Conservation (phyloP, 2,797 vertebrate genomes). For the Eulemur coronatus region DNA sequence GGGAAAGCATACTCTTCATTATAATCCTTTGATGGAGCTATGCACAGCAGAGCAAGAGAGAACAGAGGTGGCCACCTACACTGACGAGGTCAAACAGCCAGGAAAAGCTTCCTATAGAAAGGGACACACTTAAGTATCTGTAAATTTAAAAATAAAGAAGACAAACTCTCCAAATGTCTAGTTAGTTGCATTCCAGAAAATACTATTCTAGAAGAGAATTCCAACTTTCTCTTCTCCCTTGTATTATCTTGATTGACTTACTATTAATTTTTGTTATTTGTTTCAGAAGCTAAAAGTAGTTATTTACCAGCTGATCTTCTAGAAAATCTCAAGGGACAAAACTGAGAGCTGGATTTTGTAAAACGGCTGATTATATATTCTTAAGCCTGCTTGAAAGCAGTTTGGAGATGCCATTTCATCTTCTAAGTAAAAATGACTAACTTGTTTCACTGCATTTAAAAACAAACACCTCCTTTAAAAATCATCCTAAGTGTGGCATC, state of each 20-base stretch:
- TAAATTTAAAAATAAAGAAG: background rate
- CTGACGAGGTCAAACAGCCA: background rate
- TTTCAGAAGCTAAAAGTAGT: constrained; percentile 19
- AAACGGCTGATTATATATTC: background rate
- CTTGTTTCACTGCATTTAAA: background rate
- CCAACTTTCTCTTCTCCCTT: background rate
- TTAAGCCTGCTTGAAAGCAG: background rate
- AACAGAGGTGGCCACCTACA: background rate
- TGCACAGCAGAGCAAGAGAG: background rate
- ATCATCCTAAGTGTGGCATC: background rate
- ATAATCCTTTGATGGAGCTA: background rate
- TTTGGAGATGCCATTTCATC: background rate
- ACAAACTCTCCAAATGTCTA: background rate
- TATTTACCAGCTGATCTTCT: background rate
- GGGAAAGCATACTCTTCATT: background rate
- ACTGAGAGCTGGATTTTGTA: background rate
- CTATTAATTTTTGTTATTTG: background rate
- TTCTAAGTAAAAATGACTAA: background rate
- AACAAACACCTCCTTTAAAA: background rate
- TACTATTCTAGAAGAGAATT: background rate
- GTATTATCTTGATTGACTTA: background rate
- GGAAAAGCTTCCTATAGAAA: background rate
- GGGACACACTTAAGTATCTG: background rate
- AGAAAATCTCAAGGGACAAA: background rate
- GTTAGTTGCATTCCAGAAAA: background rate